Evolutionary conservation across 2,888 invertebrate genomes (phyloP).

Genomic region (Panzeria rudis): DNA sequence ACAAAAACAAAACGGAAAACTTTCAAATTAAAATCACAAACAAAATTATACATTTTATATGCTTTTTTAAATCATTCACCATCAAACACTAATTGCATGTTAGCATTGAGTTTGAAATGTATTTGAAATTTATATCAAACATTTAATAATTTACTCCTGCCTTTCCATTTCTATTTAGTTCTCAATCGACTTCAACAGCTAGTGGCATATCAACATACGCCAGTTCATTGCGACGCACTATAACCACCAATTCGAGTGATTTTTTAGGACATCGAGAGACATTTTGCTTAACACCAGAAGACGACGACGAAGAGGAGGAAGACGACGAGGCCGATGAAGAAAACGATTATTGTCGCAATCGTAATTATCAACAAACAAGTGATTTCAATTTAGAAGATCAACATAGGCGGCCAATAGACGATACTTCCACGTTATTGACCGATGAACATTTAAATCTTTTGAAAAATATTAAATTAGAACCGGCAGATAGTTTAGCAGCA

Average conservation of each 20-base stretch:
- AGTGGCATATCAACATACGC: constrained; percentile 84
- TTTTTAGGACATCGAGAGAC: constrained; percentile 83
- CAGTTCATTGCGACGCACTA: constrained; percentile 82
- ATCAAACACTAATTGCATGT: constrained; percentile 67
- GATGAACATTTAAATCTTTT: constrained; percentile 67
- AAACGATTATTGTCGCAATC: constrained; percentile 38
- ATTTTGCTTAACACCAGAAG: constrained; percentile 82
- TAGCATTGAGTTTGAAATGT: constrained; percentile 28
- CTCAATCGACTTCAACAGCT: constrained; percentile 82
- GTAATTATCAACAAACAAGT: constrained; percentile 36
- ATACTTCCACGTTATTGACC: constrained; percentile 45
- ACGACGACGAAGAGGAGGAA: constrained; percentile 73
- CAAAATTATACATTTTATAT: constrained; percentile 40
- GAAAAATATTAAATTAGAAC: constrained; percentile 68
- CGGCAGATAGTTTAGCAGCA: constrained; percentile 29
- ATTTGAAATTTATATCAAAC: constrained; percentile 2
- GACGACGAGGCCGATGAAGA: constrained; percentile 60
- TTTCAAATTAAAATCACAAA: background rate
- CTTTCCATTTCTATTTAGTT: constrained; percentile 75
- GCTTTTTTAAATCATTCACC: constrained; percentile 48
- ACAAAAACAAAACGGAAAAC: background rate
- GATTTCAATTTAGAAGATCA: constrained; percentile 60
- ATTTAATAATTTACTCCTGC: background rate
- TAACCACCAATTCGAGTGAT: constrained; percentile 83
- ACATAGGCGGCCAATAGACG: constrained; percentile 20